Evolutionary conservation across 1,140 invertebrate genomes (phyloP).

Genomic region (Bombus consobrinus): DNA sequence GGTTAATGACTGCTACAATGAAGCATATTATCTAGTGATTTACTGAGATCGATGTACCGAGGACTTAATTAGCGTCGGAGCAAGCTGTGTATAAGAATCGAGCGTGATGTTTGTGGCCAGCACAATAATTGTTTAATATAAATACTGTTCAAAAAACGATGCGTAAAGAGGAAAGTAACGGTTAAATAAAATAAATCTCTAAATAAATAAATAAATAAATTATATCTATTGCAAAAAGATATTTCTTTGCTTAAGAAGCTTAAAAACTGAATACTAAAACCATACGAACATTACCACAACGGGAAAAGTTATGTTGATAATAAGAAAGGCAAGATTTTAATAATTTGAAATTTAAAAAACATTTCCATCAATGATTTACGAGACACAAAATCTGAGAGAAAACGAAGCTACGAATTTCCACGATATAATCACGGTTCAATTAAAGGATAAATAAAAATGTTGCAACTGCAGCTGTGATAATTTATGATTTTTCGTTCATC

Average conservation of each 20-base stretch:
- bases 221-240: not conserved
- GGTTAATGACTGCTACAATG: slow-evolving; percentile 30
- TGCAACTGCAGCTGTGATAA: no score
- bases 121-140: not conserved
- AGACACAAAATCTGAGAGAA: no score
- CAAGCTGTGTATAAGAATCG: not conserved
- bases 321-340: not conserved
- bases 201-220: no score
- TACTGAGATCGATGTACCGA: slow-evolving; percentile 23
- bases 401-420: no score
- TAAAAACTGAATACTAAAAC: no score
- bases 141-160: not conserved
- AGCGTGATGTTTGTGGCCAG: not conserved
- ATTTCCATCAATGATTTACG: no score
- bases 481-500: not conserved
- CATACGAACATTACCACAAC: not conserved
- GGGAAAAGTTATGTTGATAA: not conserved
- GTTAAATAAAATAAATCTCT: no score
- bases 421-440: no score
- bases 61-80: slow-evolving; percentile 16
- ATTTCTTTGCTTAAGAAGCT: not conserved
- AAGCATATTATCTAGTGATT: slow-evolving; percentile 41
- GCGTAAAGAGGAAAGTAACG: no score
- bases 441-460: no score
- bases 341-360: no score